Base-by-base conservation (phyloP, 1,140 invertebrate genomes). In the Macrosteles quadrilineatus region DNA sequence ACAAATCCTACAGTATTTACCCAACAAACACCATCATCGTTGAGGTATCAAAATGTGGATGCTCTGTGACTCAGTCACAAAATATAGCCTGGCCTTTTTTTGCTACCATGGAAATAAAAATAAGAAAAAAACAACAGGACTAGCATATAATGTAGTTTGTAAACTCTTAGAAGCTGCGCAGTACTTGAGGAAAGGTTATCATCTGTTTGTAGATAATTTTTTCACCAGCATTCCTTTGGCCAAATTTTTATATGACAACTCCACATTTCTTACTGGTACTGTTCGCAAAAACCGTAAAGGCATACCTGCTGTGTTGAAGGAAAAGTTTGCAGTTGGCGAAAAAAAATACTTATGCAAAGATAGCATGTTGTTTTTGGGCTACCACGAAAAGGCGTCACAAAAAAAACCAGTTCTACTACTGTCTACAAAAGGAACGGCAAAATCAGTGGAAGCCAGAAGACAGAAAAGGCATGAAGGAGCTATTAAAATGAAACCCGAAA, bases 41-140 rank as follows among this genome's bases (percentile, higher is more conserved):
- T 76, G 68, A 68, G 75, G 72, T 9, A 74, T 76, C 29, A 76
- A 76, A 73, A 74, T 76, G 72, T 76, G 70, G 71, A 76, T 76
- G 71, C 57, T 76, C 23, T 71, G 68, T 55, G 72, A 76, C 64
- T 64, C 73, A 12, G 32, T 74, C 27, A 40, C 69, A 19, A 75
- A 74, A 68, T 74, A 76, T 73, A 75, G 74, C 72, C 68, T 76
- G 32, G 17, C 45, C 12, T 69, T 76, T 19, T 73, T 59, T 67
- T 75, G 67, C 9, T 76, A 73, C 36, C 40, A 62, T 57, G 64
- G 70, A 14, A 71, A 71, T 55, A 74, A 74, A 68, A 31, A 19
- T 67, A 57, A 65, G 30, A 69, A 73, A 55, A 72, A 75, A 74
- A 32, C 73, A 73, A 73, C 73, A 64, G 73, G 74, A 47, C 69